Percentiles rank a stretch among this genome's conserved stretches.
phyloP scores from a whole-genome alignment of 1,140 invertebrate genomes.

The Apis cerana region DNA sequence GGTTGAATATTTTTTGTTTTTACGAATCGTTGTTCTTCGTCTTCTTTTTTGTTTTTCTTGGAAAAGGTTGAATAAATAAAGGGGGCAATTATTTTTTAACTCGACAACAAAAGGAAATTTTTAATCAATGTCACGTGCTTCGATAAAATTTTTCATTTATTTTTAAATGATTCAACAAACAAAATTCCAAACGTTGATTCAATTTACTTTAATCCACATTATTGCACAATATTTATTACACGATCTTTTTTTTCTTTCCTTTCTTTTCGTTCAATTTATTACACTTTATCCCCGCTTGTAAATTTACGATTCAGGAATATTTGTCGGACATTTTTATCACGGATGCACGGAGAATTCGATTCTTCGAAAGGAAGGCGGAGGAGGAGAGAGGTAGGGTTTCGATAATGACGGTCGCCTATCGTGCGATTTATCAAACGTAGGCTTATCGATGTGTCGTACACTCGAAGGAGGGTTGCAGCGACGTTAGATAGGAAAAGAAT shows the following conservation, averaged over 20 bases:
- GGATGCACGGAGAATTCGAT: not conserved
- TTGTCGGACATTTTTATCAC: not conserved
- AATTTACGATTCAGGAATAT: not conserved
- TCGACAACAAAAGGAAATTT: too few relatives aligned
- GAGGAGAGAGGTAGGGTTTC: slow-evolving; percentile 7
- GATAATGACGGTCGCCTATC: slow-evolving; percentile 74
- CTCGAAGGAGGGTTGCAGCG: slow-evolving; percentile 33
- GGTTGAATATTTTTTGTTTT: too few relatives aligned
- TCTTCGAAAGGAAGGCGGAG: not conserved
- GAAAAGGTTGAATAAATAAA: too few relatives aligned
- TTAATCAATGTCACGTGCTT: too few relatives aligned
- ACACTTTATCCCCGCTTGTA: not conserved
- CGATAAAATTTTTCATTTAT: too few relatives aligned
- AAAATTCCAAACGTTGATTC: too few relatives aligned
- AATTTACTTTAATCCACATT: too few relatives aligned
- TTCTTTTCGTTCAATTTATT: not conserved
- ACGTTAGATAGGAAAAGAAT: slow-evolving; percentile 30
- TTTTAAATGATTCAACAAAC: too few relatives aligned
- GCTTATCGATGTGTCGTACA: slow-evolving; percentile 66
- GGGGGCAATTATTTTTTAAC: too few relatives aligned
- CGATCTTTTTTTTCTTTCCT: not conserved
- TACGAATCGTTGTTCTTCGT: too few relatives aligned
- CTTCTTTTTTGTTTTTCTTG: too few relatives aligned
- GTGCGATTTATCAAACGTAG: slow-evolving; percentile 77
- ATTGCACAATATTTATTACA: not conserved